phyloP scores from a whole-genome alignment of 2,113 vertebrate genomes.

The Misgurnus anguillicaudatus region DNA sequence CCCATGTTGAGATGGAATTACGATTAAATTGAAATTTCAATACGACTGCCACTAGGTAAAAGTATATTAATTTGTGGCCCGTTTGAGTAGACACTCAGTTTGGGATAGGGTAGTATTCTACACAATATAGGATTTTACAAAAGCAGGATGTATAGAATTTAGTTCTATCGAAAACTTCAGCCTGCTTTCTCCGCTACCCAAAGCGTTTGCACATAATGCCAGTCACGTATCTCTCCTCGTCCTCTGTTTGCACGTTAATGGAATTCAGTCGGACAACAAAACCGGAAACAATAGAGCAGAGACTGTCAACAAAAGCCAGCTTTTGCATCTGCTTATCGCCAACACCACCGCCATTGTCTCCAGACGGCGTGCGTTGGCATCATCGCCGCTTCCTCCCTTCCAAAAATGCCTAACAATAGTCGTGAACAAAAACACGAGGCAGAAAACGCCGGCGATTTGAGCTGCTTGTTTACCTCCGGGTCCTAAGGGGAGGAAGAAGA shows the following conservation, averaged over 20 bases:
- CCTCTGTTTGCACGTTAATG: conserved; percentile 36
- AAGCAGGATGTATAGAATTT: neutral
- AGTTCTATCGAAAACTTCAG: neutral
- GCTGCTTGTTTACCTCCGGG: conserved; percentile 69
- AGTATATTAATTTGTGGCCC: too few species aligned
- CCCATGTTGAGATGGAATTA: too few species aligned
- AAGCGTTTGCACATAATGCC: conserved; percentile 17
- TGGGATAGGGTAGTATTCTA: neutral
- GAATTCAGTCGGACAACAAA: conserved; percentile 46
- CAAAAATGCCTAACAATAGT: conserved; percentile 33
- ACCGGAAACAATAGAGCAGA: conserved; percentile 48
- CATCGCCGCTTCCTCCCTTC: conserved; percentile 43
- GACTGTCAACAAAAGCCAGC: conserved; percentile 37
- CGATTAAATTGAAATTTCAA: too few species aligned
- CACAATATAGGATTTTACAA: neutral
- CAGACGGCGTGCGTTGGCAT: conserved; percentile 38
- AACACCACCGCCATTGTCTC: conserved; percentile 48
- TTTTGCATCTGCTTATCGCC: conserved; percentile 48
- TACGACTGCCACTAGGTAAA: too few species aligned
- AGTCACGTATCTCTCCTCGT: conserved; percentile 27
- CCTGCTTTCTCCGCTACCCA: neutral
- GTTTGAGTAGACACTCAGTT: too few species aligned
- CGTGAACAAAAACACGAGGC: conserved; percentile 9
- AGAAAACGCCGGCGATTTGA: conserved; percentile 37
- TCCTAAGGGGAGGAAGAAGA: conserved; percentile 69